Percentiles rank a stretch among this genome's conserved stretches.
Evolutionary conservation across 2,113 vertebrate species (phyloP).

Genomic region (Antigone vipio): DNA sequence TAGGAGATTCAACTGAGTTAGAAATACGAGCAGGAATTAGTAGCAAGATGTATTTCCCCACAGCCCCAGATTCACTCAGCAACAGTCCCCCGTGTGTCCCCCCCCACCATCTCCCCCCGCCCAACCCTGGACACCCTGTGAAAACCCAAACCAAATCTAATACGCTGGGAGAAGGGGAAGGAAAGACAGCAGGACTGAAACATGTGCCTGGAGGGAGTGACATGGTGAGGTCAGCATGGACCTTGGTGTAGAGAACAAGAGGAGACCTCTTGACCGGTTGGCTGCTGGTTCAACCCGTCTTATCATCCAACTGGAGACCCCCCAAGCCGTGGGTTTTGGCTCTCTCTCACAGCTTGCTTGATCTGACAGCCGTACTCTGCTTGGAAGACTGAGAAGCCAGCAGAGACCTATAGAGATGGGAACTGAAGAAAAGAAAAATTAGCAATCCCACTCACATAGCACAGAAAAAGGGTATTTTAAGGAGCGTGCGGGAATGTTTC

Average conservation of each 20-base stretch:
- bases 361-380: background rate
- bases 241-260: background rate
- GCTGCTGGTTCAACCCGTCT: background rate
- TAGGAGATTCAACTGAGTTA: background rate
- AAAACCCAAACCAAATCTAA: background rate
- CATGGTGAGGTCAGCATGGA: rapidly evolving
- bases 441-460: background rate
- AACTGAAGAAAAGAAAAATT: background rate
- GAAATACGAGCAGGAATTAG: background rate
- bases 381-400: background rate
- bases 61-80: background rate
- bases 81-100: background rate
- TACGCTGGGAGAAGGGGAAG: background rate
- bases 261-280: background rate
- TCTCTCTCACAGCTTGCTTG: background rate
- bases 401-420: background rate
- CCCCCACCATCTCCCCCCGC: no score
- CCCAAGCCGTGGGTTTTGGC: background rate
- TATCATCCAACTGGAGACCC: background rate
- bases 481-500: background rate
- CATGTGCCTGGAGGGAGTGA: background rate
- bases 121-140: background rate
- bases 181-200: background rate
- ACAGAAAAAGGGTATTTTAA: background rate
- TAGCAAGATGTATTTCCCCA: background rate